Conservation (phyloP, 2,888 invertebrate species). For the Psococerastis gibbosa region DNA sequence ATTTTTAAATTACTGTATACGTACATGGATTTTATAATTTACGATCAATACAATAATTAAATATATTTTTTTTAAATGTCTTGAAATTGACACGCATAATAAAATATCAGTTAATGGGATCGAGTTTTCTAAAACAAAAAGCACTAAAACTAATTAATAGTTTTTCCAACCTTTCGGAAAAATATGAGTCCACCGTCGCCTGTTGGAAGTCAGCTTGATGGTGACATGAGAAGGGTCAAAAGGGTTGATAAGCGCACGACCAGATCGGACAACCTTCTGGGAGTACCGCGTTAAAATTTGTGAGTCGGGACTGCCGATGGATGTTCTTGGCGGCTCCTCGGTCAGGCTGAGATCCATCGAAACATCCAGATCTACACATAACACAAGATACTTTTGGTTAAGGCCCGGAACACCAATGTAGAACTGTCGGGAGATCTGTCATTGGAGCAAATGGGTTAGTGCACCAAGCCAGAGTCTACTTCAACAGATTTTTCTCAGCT, state of each 20-base stretch:
- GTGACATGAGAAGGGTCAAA: constrained; percentile 96
- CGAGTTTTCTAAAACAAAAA: constrained; percentile 1
- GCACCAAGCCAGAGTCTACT: too few relatives aligned
- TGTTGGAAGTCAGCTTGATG: constrained; percentile 85
- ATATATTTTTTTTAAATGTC: constrained; percentile 11
- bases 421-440: too few relatives aligned
- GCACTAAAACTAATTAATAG: too few relatives aligned
- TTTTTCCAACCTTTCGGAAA: constrained; percentile 80
- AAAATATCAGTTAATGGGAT: constrained; percentile 4
- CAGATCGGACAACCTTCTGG: constrained; percentile 35
- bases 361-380: too few relatives aligned
- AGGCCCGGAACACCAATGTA: too few relatives aligned
- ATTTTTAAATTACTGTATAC: too few relatives aligned
- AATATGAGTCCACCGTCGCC: constrained; percentile 94
- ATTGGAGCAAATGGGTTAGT: too few relatives aligned
- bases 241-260: constrained; percentile 83
- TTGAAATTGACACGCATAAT: constrained; percentile 10
- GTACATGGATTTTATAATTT: constrained; percentile 2
- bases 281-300: background rate
- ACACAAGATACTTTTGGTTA: too few relatives aligned
- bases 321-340: constrained; percentile 32
- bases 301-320: constrained; percentile 33
- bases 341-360: constrained; percentile 22
- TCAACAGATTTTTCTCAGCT: too few relatives aligned
- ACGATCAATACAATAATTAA: background rate